Evolutionary conservation across 2,113 vertebrate genomes (phyloP).

Genomic region (Gallinago undulata): DNA sequence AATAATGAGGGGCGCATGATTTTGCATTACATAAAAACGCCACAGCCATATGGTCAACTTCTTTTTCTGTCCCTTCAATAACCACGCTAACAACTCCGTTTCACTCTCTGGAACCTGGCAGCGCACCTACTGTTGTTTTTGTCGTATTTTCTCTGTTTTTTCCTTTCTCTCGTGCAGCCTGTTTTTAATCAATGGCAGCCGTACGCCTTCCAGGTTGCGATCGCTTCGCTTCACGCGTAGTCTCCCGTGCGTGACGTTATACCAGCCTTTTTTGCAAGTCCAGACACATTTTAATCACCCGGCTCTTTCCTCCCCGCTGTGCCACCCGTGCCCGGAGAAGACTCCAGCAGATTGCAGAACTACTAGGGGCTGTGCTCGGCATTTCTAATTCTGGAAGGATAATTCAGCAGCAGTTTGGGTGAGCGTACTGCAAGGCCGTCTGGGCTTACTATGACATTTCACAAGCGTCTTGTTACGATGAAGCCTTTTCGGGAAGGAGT

Average conservation of each 20-base stretch:
- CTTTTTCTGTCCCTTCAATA: background rate
- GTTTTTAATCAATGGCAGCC: background rate
- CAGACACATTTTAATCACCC: background rate
- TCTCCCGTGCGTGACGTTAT: background rate
- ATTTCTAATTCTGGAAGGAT: background rate
- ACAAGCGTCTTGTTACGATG: accelerated
- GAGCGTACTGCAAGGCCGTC: accelerated
- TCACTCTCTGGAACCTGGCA: background rate
- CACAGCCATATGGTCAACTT: background rate
- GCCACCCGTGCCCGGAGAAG: accelerated
- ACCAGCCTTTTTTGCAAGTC: background rate
- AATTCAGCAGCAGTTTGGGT: background rate
- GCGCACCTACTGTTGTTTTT: background rate
- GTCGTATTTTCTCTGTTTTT: background rate
- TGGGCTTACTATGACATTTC: background rate
- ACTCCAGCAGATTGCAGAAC: background rate
- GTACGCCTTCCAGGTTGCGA: background rate
- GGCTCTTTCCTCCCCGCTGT: background rate
- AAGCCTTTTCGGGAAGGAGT: background rate
- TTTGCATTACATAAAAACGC: background rate
- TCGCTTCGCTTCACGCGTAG: background rate
- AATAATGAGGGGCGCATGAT: background rate
- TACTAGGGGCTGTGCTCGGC: accelerated
- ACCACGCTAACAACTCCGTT: background rate
- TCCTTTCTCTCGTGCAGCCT: accelerated